Evolutionary conservation across 2,797 vertebrate genomes (phyloP).

Genomic region (Sebastes umbrosus): DNA sequence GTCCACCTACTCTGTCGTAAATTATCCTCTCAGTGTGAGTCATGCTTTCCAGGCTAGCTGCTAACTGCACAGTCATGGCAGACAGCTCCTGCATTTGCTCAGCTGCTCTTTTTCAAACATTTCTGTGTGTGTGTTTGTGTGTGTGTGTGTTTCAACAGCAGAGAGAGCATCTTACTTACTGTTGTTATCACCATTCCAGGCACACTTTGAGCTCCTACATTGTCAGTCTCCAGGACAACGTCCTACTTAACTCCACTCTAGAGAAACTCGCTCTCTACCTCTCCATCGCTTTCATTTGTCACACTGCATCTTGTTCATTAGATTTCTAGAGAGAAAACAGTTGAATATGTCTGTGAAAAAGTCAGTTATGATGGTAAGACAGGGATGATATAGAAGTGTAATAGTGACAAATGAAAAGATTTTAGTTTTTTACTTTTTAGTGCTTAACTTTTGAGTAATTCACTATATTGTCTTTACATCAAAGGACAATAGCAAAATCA

Average conservation of each 20-base stretch:
- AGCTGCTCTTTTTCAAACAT: constrained; percentile 27
- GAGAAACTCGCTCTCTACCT: constrained; percentile 16
- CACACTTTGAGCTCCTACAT: constrained; percentile 57
- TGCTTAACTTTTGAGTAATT: neutral
- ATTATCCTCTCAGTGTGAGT: constrained; percentile 32
- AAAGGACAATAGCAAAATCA: neutral
- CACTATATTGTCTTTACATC: neutral
- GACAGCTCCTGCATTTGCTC: constrained; percentile 35
- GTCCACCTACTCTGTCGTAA: constrained; percentile 18
- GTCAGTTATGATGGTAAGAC: neutral
- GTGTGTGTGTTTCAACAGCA: neutral
- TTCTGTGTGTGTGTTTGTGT: neutral
- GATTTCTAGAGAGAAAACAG: neutral
- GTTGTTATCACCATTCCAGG: constrained; percentile 63
- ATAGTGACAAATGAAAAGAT: neutral
- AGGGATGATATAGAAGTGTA: neutral
- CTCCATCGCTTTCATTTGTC: neutral
- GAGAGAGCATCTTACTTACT: constrained; percentile 36
- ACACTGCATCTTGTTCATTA: neutral
- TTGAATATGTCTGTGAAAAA: neutral
- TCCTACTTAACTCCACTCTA: constrained; percentile 70
- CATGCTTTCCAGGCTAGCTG: constrained; percentile 32
- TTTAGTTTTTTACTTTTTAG: neutral
- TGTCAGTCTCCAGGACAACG: constrained; percentile 78
- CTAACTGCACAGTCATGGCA: constrained; percentile 57